Base-by-base conservation (phyloP, 2,888 invertebrate genomes). In the Andrena bucephala region DNA sequence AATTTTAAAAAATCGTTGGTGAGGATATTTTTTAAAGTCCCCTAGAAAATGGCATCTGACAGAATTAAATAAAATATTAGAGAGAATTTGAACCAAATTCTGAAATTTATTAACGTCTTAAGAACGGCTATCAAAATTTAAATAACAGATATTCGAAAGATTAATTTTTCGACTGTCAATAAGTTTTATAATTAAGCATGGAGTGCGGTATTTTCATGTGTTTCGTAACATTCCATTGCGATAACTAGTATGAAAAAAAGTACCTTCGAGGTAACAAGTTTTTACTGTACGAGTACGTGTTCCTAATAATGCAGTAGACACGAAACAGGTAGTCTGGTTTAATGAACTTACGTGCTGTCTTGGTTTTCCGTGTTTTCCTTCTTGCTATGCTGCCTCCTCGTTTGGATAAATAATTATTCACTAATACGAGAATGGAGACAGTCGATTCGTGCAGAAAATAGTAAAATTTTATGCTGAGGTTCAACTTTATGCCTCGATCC, bases 301-400 rank as follows among this genome's bases (percentile, higher is more conserved):
- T 54, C 57, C 20, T 73, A 73, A 73, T 73, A 66, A 66, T 66
- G 16, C 8, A 62, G 31, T 29, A 63, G 24, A 29, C 52, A 69
- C 24, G 36, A 57, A 59, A 67, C 42, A 57, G 42, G 36, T 36
- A 36, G 54, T 36, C 27, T 65, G 13, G 27, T 52, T 57, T 52
- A 72, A 63, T 42, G 48, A 71, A 48, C 60, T 29, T 31, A 31
- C n/a, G 10, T 31, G 24, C 24, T 5, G 24, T 16, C 50, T 33
- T 50, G 48, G 31, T 62, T 72, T 63, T 33, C 70, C 62, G 24
- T 33, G 24, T 63, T 54, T 52, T 52, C n/a, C 42, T 42, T 42
- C 16, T 42, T 20, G 52, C 20, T 20, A 52, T 20, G 20, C 52
- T 52, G 20, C 20, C 20, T 52, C 52, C 20, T 52, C n/a, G 20